phyloP scores from a whole-genome alignment of 2,888 invertebrate genomes.

The Schizotus pectinicornis region DNA sequence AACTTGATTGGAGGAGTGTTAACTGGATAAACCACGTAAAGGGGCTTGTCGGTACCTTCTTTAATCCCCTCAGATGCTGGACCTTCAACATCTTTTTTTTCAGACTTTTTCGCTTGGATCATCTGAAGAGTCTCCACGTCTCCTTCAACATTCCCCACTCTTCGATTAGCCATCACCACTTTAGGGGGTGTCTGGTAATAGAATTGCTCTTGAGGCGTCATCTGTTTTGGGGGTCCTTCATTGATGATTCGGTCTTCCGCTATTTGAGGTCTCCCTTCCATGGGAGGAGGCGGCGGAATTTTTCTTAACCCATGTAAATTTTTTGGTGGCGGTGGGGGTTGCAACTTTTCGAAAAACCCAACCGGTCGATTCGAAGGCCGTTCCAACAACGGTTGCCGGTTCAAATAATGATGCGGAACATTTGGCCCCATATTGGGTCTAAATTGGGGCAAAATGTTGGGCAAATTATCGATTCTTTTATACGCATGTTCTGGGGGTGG shows the following conservation, averaged over 20 bases:
- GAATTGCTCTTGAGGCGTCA: slow-evolving; percentile 44
- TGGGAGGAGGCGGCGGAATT: slow-evolving; percentile 54
- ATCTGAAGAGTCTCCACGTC: slow-evolving; percentile 72
- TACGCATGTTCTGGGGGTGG: slow-evolving; percentile 51
- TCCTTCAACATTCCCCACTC: slow-evolving; percentile 58
- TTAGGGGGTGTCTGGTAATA: slow-evolving; percentile 57
- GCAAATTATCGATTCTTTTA: slow-evolving; percentile 59
- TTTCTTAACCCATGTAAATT: slow-evolving; percentile 60
- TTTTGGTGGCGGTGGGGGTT: slow-evolving; percentile 55
- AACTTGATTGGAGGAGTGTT: slow-evolving; percentile 62
- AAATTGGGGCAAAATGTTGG: slow-evolving; percentile 76
- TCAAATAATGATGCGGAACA: slow-evolving; percentile 41
- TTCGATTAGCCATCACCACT: slow-evolving; percentile 57
- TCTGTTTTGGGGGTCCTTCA: slow-evolving; percentile 35
- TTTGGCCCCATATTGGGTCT: slow-evolving; percentile 68
- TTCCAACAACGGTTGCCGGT: slow-evolving; percentile 56
- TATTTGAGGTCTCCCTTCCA: slow-evolving; percentile 8
- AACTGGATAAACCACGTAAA: slow-evolving; percentile 67
- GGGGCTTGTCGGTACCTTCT: slow-evolving; percentile 53
- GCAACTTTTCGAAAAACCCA: slow-evolving; percentile 57
- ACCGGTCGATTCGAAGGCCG: slow-evolving; percentile 57
- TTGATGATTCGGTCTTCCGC: slow-evolving; percentile 48
- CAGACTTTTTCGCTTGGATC: slow-evolving; percentile 65
- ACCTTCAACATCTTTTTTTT: slow-evolving; percentile 46
- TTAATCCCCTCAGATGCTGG: slow-evolving; percentile 27